Evolutionary conservation across 2,888 invertebrate genomes (phyloP).

Genomic region (Asteroscopus sphinx): DNA sequence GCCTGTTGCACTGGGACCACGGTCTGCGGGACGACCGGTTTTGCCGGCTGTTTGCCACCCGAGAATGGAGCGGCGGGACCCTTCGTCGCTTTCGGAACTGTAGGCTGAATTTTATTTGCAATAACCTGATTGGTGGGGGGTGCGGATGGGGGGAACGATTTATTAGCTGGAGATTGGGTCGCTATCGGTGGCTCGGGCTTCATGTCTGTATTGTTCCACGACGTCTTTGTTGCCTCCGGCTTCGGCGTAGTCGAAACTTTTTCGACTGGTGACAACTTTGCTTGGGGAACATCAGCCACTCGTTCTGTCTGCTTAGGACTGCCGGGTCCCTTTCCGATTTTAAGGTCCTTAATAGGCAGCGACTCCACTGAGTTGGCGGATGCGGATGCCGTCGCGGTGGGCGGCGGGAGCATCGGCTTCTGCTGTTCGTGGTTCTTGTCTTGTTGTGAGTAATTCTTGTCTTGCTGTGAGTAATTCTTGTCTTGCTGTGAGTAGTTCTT

Average conservation of each 20-base stretch:
- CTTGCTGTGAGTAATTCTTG: constrained; percentile 68
- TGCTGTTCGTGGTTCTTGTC: constrained; percentile 74
- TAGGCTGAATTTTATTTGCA: constrained; percentile 73
- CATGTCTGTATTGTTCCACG: constrained; percentile 74
- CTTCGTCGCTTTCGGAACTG: constrained; percentile 74
- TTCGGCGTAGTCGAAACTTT: constrained; percentile 72
- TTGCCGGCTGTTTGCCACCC: constrained; percentile 79
- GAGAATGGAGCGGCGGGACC: constrained; percentile 86
- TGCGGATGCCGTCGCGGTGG: constrained; percentile 65
- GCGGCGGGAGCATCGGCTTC: constrained; percentile 65
- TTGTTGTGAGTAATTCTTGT: constrained; percentile 64
- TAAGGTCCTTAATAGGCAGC: constrained; percentile 83
- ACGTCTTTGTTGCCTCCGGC: constrained; percentile 74
- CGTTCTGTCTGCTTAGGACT: constrained; percentile 81
- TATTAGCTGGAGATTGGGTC: constrained; percentile 62
- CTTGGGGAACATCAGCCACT: constrained; percentile 60
- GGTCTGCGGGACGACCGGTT: constrained; percentile 83
- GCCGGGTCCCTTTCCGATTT: constrained; percentile 76
- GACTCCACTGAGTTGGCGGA: constrained; percentile 71
- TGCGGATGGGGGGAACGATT: constrained; percentile 74
- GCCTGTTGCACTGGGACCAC: constrained; percentile 84
- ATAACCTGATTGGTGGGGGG: constrained; percentile 64
- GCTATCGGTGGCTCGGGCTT: constrained; percentile 56
- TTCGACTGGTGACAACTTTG: constrained; percentile 70
- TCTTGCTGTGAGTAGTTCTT: constrained; percentile 71